Base-by-base conservation (phyloP, 2,113 vertebrate genomes). In the Brachyhypopomus occidentalis region DNA sequence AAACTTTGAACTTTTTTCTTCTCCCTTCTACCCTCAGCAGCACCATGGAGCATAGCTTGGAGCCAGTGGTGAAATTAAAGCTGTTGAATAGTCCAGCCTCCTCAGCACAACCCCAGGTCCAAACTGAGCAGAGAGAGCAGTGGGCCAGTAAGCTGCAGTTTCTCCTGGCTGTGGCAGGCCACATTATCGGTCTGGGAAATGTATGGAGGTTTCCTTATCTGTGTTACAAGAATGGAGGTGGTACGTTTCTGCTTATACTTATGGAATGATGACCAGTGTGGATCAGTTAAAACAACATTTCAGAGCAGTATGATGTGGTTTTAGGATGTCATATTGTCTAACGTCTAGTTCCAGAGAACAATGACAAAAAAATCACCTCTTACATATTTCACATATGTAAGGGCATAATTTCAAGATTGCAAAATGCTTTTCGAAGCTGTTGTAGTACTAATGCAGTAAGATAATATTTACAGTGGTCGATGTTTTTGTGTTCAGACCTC, bases 171-270 rank as follows among this genome's bases (percentile, higher is more conserved):
- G 90, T 90, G 4, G 92, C 89, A 4, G 93, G 93, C 77, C 88
- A 92, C 78, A 89, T 94, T 45, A 73, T 94, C 45, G 93, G 93
- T 23, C 77, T 94, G 74, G 93, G 92, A 58, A 94, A 93, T 20
- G 91, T 94, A 30, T 94, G 93, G 93, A 89, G 93, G 80, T 94
- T 94, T 84, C 93, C 93, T 1, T 94, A 93, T 86, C 87, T 94
- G 75, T 94, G 93, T 86, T 94, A 93, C 90, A 94, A 93, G 86
- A 94, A 94, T 20, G 93, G 92, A 86, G 93, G 93, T 88, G 93
- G 93, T 93, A 78, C 83, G 88, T 76, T 67, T 86, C 52, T 62
- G 20, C 41, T 34, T 45, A 22, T 66, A 2, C 17, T 69, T 56
- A 23, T 30, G 12, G 3, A 34, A 22, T 38, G 14, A 78, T 38